Conservation (phyloP, 2,797 vertebrate genomes). For the Phrynocephalus vlangalii region DNA sequence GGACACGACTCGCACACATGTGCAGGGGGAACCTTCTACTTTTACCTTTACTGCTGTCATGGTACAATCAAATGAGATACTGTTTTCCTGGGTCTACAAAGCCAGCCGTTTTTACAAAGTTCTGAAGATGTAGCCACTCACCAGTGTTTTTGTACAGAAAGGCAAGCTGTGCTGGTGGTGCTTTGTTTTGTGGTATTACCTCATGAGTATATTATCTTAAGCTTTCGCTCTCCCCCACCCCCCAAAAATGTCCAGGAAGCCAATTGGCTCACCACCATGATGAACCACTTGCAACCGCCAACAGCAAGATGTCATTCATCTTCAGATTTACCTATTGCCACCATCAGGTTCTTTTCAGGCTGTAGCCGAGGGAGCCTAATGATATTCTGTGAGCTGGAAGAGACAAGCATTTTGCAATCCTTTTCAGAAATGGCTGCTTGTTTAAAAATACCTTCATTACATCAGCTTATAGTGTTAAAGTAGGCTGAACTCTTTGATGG, state of each 20-base stretch:
- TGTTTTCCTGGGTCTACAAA: conserved; percentile 1
- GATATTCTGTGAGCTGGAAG: conserved; percentile 66
- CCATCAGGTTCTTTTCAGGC: conserved; percentile 62
- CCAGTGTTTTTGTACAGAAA: conserved; percentile 31
- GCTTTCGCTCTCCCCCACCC: conserved; percentile 9
- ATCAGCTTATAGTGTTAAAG: conserved; percentile 13
- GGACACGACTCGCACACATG: no score
- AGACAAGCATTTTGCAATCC: conserved; percentile 55
- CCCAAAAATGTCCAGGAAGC: conserved; percentile 54
- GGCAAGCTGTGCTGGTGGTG: background rate
- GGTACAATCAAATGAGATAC: background rate
- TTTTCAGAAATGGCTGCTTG: conserved; percentile 49
- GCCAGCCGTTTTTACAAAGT: conserved; percentile 28
- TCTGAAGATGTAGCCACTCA: conserved; percentile 44
- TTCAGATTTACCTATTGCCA: conserved; percentile 55
- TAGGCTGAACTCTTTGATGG: conserved; percentile 18
- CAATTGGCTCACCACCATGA: conserved; percentile 54
- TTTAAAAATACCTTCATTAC: conserved; percentile 61
- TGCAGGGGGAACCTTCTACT: no score
- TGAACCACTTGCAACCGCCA: conserved; percentile 57
- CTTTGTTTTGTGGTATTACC: background rate
- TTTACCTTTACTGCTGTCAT: background rate
- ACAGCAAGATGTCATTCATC: conserved; percentile 63
- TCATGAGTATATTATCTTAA: conserved; percentile 15
- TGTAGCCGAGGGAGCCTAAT: conserved; percentile 67